Evolutionary conservation across 2,888 invertebrate species (phyloP).

Genomic region (Muschampia staudingeri): DNA sequence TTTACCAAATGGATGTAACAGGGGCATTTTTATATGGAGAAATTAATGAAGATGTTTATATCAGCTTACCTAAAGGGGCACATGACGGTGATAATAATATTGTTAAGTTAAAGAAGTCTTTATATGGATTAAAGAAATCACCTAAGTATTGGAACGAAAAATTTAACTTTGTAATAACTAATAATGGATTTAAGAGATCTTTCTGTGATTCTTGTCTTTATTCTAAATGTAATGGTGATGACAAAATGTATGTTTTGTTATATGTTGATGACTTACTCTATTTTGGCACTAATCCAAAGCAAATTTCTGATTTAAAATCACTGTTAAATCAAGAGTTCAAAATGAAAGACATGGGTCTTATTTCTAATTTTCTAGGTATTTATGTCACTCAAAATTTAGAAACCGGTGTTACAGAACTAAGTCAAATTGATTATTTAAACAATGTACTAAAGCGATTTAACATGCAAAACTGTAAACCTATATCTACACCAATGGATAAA

Average conservation of each 20-base stretch:
- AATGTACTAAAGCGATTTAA: conserved; percentile 53
- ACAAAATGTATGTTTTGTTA: background rate
- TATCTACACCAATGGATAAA: conserved; percentile 58
- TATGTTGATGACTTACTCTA: background rate
- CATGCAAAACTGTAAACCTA: conserved; percentile 59
- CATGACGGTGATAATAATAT: conserved; percentile 45
- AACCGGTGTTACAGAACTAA: conserved; percentile 47
- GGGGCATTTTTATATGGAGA: conserved; percentile 61
- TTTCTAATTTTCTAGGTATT: conserved; percentile 59
- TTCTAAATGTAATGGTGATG: background rate
- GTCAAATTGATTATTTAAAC: conserved; percentile 53
- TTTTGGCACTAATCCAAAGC: background rate
- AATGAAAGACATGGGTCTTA: conserved; percentile 62
- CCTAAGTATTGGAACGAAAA: conserved; percentile 65
- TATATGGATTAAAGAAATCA: conserved; percentile 59
- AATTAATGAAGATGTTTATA: conserved; percentile 54
- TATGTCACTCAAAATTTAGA: conserved; percentile 58
- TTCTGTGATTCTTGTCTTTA: conserved; percentile 2
- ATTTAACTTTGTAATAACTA: conserved; percentile 62
- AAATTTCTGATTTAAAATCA: conserved; percentile 16
- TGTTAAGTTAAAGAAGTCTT: conserved; percentile 53
- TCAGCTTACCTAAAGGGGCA: conserved; percentile 58
- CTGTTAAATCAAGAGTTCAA: conserved; percentile 58
- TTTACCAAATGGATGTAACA: conserved; percentile 61
- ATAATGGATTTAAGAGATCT: conserved; percentile 62